These are phyloP conservation scores for Amblyjoppa fuscipennis DNA, from an alignment of 2,888 invertebrate genomes.

Conservation along the genomic window DNA sequence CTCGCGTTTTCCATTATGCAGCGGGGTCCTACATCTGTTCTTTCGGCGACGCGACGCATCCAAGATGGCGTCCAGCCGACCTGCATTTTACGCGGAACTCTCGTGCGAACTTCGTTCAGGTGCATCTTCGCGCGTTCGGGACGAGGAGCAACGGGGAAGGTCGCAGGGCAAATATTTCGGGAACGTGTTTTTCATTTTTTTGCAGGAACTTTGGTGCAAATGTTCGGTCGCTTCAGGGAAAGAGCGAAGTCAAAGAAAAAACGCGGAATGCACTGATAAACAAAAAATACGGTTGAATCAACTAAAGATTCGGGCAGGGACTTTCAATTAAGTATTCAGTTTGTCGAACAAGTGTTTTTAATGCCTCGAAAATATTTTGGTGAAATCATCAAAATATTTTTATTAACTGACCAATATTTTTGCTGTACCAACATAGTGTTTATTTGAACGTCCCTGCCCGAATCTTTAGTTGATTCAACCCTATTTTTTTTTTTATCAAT, in stretches of 20 bases:
- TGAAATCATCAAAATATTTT: no score
- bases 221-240: no score
- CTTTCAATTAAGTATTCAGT: no score
- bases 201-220: background rate
- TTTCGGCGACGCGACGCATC: background rate
- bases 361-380: no score
- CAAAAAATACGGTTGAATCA: no score
- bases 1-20: background rate
- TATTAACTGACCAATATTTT: no score
- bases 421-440: no score
- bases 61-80: background rate
- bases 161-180: background rate
- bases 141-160: background rate
- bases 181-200: background rate
- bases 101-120: background rate
- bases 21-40: conserved; percentile 1
- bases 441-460: no score
- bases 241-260: background rate
- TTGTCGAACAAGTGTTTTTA: no score
- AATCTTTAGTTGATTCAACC: no score
- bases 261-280: background rate
- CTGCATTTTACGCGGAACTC: conserved; percentile 43
- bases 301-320: no score
- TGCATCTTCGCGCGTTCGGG: background rate
- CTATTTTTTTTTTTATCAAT: no score